phyloP scores from a whole-genome alignment of 1,140 invertebrate genomes.

The Bombus breviceps region DNA sequence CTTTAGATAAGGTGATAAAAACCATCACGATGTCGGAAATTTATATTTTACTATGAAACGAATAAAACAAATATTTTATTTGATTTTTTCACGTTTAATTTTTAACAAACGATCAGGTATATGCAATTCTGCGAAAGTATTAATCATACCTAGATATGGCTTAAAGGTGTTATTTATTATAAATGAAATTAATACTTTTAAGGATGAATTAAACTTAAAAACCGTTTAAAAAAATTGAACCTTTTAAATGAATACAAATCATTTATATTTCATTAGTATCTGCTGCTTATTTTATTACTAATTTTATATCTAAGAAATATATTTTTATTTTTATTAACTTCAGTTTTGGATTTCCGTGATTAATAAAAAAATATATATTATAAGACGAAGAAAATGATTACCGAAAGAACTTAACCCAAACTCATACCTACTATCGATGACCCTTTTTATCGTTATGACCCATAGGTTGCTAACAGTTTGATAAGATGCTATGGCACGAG shows the following conservation, averaged over 20 bases:
- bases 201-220: background rate
- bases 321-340: background rate
- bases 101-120: background rate
- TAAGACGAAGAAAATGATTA: background rate
- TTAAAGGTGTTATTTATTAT: background rate
- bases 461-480: slow-evolving; percentile 75
- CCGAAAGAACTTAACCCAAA: background rate
- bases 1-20: slow-evolving; percentile 72
- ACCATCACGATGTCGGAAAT: background rate
- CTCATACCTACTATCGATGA: slow-evolving; percentile 51
- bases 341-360: background rate
- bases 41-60: background rate
- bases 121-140: background rate
- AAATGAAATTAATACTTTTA: background rate
- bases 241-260: background rate
- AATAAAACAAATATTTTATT: background rate
- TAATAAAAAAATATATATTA: background rate
- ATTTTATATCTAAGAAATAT: background rate
- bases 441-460: slow-evolving; percentile 53
- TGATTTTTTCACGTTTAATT: background rate
- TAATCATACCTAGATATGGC: background rate
- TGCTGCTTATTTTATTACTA: background rate
- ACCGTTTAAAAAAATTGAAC: background rate
- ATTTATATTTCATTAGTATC: background rate
- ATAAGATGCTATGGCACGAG: slow-evolving; percentile 85